A percentile compares a stretch with the other conserved stretches of the same genome.
These are phyloP conservation scores for Labeo catla DNA, from an alignment of 2,113 vertebrate species.

Conservation along the genomic window DNA sequence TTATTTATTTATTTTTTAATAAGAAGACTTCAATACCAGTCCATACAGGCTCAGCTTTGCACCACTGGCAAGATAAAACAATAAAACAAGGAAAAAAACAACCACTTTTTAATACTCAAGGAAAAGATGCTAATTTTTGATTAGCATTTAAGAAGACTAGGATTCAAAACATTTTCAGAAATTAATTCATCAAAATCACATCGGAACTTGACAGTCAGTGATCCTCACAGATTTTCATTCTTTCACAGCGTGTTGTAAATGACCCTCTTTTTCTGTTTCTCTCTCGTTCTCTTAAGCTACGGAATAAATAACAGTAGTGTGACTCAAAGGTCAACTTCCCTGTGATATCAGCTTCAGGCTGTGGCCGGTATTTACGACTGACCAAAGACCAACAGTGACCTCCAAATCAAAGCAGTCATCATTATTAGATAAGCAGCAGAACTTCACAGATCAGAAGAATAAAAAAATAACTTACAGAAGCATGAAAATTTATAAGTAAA, in stretches of 20 bases:
- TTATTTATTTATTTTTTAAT: no score
- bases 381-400: background rate
- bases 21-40: background rate
- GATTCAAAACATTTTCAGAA: background rate
- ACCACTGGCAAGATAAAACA: background rate
- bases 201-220: conserved; percentile 11
- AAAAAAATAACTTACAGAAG: background rate
- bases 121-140: background rate
- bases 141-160: background rate
- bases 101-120: background rate
- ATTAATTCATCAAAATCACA: background rate
- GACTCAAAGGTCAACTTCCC: background rate
- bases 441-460: background rate
- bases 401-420: background rate
- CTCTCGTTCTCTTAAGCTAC: background rate
- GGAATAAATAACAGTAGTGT: background rate
- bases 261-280: background rate
- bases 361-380: background rate
- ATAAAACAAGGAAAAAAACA: background rate
- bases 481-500: background rate
- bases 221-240: background rate
- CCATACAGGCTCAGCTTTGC: background rate
- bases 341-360: conserved; percentile 25
- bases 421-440: background rate
- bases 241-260: conserved; percentile 2